These are phyloP conservation scores for Scolopax bukidnonensis DNA, from an alignment of 2,797 vertebrate genomes.

Conservation along the genomic window DNA sequence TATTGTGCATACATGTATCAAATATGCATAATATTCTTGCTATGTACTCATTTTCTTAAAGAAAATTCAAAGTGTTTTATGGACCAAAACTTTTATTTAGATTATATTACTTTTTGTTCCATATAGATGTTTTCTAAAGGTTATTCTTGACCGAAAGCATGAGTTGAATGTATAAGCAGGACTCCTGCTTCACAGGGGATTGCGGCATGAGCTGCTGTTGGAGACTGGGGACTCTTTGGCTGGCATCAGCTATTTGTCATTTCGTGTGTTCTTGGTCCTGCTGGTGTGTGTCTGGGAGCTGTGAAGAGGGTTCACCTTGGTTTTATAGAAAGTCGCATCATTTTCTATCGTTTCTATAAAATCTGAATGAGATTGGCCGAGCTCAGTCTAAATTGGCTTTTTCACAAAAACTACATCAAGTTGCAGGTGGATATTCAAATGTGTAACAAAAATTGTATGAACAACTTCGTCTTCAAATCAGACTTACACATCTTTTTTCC, in stretches of 20 bases:
- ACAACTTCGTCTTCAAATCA: background rate
- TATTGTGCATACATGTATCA: background rate
- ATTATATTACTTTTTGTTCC: background rate
- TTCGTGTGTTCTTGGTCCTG: rapidly evolving
- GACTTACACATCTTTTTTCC: background rate
- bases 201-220: background rate
- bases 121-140: background rate
- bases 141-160: background rate
- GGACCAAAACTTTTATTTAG: background rate
- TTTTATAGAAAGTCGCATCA: background rate
- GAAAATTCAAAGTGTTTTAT: background rate
- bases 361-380: background rate
- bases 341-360: background rate
- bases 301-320: background rate
- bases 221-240: background rate
- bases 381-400: background rate
- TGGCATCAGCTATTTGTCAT: background rate
- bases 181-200: background rate
- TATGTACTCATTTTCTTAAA: background rate
- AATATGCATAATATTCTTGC: background rate
- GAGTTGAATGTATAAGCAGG: background rate
- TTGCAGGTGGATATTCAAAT: background rate
- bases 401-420: background rate
- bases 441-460: background rate
- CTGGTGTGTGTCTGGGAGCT: background rate